Percentiles rank a stretch among this genome's conserved stretches.
These are phyloP conservation scores for Microchirus variegatus DNA, from an alignment of 2,797 vertebrate genomes.

Conservation along the genomic window DNA sequence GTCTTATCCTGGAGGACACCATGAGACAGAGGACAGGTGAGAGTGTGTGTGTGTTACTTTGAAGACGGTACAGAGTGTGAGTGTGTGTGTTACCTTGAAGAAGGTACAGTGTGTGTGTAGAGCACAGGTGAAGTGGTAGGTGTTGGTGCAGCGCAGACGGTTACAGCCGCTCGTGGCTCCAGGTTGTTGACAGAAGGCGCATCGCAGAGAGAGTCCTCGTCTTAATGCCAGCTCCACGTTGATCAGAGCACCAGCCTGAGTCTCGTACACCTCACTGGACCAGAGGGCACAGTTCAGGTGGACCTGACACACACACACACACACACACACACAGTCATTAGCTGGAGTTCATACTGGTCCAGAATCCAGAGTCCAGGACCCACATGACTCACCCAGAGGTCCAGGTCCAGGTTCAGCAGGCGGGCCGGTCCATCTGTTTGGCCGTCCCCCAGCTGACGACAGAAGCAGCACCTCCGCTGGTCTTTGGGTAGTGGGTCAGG, in stretches of 20 bases:
- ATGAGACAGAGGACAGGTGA: slow-evolving; percentile 50
- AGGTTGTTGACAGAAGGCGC: slow-evolving; percentile 89
- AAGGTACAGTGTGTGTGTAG: slow-evolving; percentile 96
- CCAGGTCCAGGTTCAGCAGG: slow-evolving; percentile 96
- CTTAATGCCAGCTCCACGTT: slow-evolving; percentile 94
- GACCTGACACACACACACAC: slow-evolving; percentile 49
- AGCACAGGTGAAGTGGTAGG: slow-evolving; percentile 98
- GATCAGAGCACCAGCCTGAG: slow-evolving; percentile 97
- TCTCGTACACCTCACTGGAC: slow-evolving; percentile 99
- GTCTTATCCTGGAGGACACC: slow-evolving; percentile 88
- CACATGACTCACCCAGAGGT: slow-evolving; percentile 89
- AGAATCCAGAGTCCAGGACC: rapidly evolving
- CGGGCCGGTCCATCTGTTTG: slow-evolving; percentile 92
- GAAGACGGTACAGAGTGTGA: neutral
- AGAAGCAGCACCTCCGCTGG: slow-evolving; percentile 94
- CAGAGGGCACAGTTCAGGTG: slow-evolving; percentile 98
- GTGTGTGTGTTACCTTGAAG: slow-evolving; percentile 84
- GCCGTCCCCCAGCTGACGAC: slow-evolving; percentile 93
- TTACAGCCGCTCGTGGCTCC: slow-evolving; percentile 97
- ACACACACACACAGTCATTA: neutral
- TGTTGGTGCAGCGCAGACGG: slow-evolving; percentile 82
- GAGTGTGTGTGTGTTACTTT: slow-evolving; percentile 72
- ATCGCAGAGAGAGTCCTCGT: slow-evolving; percentile 90
- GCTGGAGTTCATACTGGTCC: slow-evolving; percentile 30
- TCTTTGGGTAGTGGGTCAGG: slow-evolving; percentile 90